Percentiles rank a stretch among this genome's conserved stretches.
Evolutionary conservation across 2,113 vertebrate genomes (phyloP).

Genomic region (Nipponia nippon): DNA sequence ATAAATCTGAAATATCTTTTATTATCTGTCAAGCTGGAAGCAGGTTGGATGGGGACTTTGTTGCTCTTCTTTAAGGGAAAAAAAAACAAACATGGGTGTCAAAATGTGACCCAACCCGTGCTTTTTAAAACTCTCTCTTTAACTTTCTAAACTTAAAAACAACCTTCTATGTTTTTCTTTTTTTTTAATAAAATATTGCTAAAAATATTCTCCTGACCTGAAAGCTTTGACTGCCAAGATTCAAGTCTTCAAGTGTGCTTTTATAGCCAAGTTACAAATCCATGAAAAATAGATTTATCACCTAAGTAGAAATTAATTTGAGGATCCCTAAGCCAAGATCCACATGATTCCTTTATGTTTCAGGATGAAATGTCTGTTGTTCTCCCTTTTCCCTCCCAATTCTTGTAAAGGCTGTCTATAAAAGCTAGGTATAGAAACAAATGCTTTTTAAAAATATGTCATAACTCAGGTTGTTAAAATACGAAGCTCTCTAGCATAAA

Average conservation of each 20-base stretch:
- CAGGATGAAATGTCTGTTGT: neutral
- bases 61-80: neutral
- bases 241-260: constrained; percentile 51
- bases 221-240: constrained; percentile 54
- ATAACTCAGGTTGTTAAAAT: constrained; percentile 27
- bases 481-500: neutral
- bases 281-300: constrained; percentile 55
- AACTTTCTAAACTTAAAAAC: constrained; percentile 32
- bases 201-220: constrained; percentile 58
- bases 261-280: constrained; percentile 59
- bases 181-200: constrained; percentile 26
- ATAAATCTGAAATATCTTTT: neutral
- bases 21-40: neutral
- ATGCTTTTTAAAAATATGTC: constrained; percentile 31
- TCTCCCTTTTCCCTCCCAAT: neutral
- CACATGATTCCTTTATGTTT: constrained; percentile 9
- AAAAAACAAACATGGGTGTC: neutral
- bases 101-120: constrained; percentile 1
- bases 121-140: neutral
- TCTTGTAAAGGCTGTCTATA: neutral
- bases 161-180: neutral
- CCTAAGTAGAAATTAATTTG: constrained; percentile 38
- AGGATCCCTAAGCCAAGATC: constrained; percentile 38
- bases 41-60: neutral
- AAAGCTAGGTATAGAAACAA: constrained; percentile 38